Base-by-base conservation (phyloP, 2,797 vertebrate genomes). In the Helarctos malayanus region DNA sequence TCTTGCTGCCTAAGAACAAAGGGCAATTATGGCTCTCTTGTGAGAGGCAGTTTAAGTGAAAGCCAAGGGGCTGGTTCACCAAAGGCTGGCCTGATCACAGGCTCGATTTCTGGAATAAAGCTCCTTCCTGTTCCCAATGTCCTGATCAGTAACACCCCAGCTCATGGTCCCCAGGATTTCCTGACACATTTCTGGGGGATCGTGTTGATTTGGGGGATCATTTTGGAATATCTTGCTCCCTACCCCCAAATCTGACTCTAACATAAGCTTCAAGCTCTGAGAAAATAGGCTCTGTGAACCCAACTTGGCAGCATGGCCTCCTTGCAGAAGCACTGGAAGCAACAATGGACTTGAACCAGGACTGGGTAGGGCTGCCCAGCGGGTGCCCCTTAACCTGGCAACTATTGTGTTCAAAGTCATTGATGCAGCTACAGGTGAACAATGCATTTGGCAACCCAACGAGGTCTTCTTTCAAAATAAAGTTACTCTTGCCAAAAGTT, bases 321-420 rank as follows among this genome's bases (percentile, higher is more conserved):
- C 94, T 91, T 7, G 88, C 54, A 94, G 76, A 88, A 95, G 54
- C 92, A 79, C 96, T 79, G 2, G 8, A 63, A 81, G 21, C 88
- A 98, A 98, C 98, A 99, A 98, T 98, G 91, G 93, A 59, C 49
- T 95, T 35, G 78, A 92, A 75, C 69, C n/a, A 61, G 91, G 41
- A 41, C 76, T 19, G 38, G 45, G 89, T 73, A 71, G 89, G 95
- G 85, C 97, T 94, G 47, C 86, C 91, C 52, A 47, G 52, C 23
- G 2, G 96, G 97, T 52, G 82, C 97, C 98, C 91, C 96, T 98
- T 98, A 97, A 98, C 97, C 98, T 98, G 98, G 89, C 95, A 91
- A 89, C 94, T 59, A 87, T 89, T 95, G 45, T 76, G 52, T 71
- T 92, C 23, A n/a, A 88, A 97, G 96, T 14, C 23, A 10, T 65